Evolutionary conservation across 2,888 invertebrate genomes (phyloP).

Genomic region (Gortyna flavago): DNA sequence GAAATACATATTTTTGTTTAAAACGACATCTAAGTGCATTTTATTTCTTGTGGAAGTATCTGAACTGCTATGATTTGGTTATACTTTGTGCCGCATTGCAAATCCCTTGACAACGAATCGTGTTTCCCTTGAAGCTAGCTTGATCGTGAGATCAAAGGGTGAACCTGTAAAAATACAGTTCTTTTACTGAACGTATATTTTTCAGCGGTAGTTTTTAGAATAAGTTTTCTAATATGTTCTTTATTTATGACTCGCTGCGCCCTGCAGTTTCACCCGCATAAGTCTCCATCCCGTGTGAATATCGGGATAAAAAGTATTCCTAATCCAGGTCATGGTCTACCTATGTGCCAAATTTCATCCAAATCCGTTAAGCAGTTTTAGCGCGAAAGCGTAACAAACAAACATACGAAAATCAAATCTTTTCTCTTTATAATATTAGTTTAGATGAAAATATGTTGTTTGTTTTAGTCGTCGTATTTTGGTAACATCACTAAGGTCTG

Average conservation of each 20-base stretch:
- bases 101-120: constrained; percentile 65
- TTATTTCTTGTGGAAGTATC: constrained; percentile 53
- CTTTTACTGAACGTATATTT: constrained; percentile 28
- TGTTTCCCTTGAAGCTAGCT: constrained; percentile 56
- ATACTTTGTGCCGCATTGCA: constrained; percentile 60
- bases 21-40: constrained; percentile 50
- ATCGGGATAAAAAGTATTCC: neutral
- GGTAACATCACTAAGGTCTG: neutral
- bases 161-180: constrained; percentile 48
- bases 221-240: neutral
- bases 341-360: too few species aligned
- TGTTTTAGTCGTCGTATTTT: neutral
- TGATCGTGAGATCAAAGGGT: constrained; percentile 61
- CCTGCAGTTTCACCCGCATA: neutral
- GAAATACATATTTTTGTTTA: constrained; percentile 25
- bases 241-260: constrained; percentile 5
- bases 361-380: neutral
- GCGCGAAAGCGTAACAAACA: neutral
- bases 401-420: neutral
- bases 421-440: too few species aligned
- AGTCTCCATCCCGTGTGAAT: neutral
- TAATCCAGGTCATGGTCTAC: neutral
- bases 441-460: constrained; percentile 1
- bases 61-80: constrained; percentile 62
- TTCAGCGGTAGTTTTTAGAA: constrained; percentile 16